A percentile compares a stretch with the other conserved stretches of the same genome.
phyloP scores from a whole-genome alignment of 2,888 invertebrate genomes.

The Dendrolimus pini region DNA sequence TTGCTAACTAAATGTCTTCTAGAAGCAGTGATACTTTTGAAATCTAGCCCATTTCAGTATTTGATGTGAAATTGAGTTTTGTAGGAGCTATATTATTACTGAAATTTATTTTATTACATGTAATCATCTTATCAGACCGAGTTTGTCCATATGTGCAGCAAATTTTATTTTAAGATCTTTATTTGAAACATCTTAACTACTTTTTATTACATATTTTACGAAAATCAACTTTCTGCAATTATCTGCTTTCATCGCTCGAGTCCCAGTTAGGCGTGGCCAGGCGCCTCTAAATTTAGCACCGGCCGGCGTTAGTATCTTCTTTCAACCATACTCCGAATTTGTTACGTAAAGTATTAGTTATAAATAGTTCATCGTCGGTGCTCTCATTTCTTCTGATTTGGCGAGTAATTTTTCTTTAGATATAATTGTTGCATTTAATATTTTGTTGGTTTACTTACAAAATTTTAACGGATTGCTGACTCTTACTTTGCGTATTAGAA shows the following conservation, averaged over 20 bases:
- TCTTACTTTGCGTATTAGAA: no score
- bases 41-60: no score
- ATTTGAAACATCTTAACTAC: no score
- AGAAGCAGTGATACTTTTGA: no score
- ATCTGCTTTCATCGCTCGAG: constrained; percentile 25
- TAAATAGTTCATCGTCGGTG: constrained; percentile 36
- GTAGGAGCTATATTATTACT: no score
- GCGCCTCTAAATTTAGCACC: constrained; percentile 55
- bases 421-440: constrained; percentile 4
- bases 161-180: no score
- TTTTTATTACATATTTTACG: background rate
- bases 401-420: constrained; percentile 13
- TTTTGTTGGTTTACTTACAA: constrained; percentile 1
- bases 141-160: no score
- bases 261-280: constrained; percentile 41
- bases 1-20: no score
- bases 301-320: constrained; percentile 28
- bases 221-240: constrained; percentile 5
- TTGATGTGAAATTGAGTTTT: no score
- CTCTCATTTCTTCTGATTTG: constrained; percentile 26
- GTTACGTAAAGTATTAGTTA: constrained; percentile 45
- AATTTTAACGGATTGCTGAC: background rate
- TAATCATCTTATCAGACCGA: no score
- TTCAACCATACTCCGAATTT: constrained; percentile 25
- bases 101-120: no score